These are phyloP conservation scores for Malthinus flaveolus DNA, from an alignment of 2,888 invertebrate species.

Conservation along the genomic window DNA sequence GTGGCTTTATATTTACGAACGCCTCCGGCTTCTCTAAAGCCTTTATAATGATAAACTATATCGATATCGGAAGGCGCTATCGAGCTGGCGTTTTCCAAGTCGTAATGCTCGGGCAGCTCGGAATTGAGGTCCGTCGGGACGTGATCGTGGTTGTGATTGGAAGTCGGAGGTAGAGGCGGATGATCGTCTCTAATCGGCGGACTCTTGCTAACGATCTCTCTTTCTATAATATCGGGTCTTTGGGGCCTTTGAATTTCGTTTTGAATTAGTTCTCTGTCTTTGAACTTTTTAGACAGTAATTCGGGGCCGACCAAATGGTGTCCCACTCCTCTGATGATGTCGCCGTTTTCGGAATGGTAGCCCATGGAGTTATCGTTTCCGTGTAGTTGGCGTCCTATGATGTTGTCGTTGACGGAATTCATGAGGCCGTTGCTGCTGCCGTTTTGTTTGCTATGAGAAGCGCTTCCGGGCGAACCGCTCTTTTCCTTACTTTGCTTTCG, in stretches of 20 bases:
- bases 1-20: conserved; percentile 87
- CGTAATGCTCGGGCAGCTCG: conserved; percentile 90
- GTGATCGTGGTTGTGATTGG: conserved; percentile 74
- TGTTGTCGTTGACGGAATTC: conserved; percentile 68
- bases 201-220: conserved; percentile 84
- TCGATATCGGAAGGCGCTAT: conserved; percentile 98
- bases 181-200: conserved; percentile 80
- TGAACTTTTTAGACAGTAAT: conserved; percentile 84
- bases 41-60: conserved; percentile 95
- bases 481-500: conserved; percentile 88
- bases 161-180: conserved; percentile 76
- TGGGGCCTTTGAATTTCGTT: conserved; percentile 78
- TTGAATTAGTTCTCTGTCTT: conserved; percentile 77
- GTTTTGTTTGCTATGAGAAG: conserved; percentile 76
- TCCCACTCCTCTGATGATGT: conserved; percentile 74
- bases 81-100: conserved; percentile 95
- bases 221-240: conserved; percentile 90
- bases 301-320: conserved; percentile 84
- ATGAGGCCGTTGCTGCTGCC: conserved; percentile 71
- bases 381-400: conserved; percentile 70
- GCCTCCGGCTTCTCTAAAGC: conserved; percentile 83
- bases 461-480: conserved; percentile 67
- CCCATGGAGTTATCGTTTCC: conserved; percentile 69
- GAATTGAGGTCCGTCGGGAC: conserved; percentile 75
- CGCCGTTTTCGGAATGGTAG: conserved; percentile 73